Conservation (phyloP, 2,888 invertebrate species). For the Ochropacha duplaris region DNA sequence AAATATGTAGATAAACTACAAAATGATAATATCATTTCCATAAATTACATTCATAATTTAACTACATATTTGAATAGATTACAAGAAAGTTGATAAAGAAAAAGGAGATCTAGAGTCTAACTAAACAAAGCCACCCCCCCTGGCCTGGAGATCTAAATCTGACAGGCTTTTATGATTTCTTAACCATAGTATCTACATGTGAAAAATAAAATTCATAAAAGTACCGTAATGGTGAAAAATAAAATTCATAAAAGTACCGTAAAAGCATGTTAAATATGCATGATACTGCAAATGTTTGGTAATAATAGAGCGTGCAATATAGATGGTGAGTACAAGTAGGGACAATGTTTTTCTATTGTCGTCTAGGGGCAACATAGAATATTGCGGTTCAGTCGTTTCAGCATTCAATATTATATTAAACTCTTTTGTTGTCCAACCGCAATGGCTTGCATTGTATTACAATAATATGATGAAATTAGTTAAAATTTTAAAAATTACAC, state of each 20-base stretch:
- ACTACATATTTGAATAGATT: no score
- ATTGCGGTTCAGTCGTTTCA: conserved; percentile 42
- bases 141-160: no score
- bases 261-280: background rate
- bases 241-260: background rate
- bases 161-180: no score
- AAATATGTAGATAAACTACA: no score
- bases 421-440: conserved; percentile 43
- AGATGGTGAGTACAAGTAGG: conserved; percentile 10
- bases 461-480: conserved; percentile 29
- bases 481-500: conserved; percentile 17
- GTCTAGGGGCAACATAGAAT: conserved; percentile 36
- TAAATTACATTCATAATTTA: no score
- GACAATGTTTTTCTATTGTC: conserved; percentile 26
- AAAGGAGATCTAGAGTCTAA: no score
- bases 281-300: background rate
- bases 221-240: no score
- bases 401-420: conserved; percentile 53
- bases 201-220: no score
- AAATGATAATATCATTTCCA: no score
- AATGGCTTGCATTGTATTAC: conserved; percentile 35
- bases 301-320: conserved; percentile 15
- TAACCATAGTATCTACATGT: no score
- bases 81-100: no score
- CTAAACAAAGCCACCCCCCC: no score